Percentiles rank a stretch among this genome's conserved stretches.
These are phyloP conservation scores for Tricholaema leucomelas DNA, from an alignment of 2,113 vertebrate species.

Conservation along the genomic window DNA sequence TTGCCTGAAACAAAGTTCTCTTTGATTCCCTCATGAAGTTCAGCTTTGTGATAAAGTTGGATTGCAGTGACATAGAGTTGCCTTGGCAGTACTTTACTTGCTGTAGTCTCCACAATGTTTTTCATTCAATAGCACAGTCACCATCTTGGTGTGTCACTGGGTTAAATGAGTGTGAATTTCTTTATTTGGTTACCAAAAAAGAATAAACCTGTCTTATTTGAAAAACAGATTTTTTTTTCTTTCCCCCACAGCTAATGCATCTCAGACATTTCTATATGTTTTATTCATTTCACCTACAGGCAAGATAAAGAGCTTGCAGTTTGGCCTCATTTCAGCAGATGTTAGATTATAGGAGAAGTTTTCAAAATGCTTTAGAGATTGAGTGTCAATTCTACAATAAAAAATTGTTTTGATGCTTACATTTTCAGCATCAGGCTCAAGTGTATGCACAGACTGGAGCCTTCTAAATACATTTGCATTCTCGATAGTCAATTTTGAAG, in stretches of 20 bases:
- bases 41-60: neutral
- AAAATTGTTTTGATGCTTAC: neutral
- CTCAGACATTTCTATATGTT: neutral
- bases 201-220: neutral
- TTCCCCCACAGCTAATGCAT: rapidly evolving
- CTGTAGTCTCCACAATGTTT: neutral
- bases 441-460: neutral
- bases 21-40: neutral
- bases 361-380: neutral
- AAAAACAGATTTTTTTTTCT: neutral
- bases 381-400: neutral
- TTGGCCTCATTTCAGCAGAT: neutral
- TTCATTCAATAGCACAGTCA: neutral
- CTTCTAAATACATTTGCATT: neutral
- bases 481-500: neutral
- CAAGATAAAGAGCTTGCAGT: neutral
- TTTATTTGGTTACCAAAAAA: neutral
- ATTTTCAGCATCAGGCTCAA: neutral
- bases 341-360: neutral
- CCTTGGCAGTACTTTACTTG: neutral
- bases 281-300: neutral
- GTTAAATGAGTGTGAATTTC: neutral
- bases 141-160: neutral
- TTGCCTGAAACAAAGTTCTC: neutral
- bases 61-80: neutral